phyloP scores from a whole-genome alignment of 1,140 invertebrate species.

The Tetraneura akinire region DNA sequence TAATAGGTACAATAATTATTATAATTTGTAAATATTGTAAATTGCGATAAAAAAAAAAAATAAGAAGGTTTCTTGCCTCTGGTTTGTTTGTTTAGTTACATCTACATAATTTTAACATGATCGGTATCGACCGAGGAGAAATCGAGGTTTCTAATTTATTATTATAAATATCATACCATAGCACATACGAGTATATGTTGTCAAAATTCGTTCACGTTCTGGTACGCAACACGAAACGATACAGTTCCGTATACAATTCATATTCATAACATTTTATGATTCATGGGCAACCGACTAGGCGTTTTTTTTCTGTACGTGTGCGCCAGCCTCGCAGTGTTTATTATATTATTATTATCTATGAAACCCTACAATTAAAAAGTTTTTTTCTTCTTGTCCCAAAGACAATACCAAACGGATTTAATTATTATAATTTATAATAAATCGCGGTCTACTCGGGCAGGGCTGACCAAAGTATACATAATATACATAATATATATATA shows the following conservation, averaged over 20 bases:
- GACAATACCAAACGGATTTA: conserved; percentile 48
- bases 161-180: no score
- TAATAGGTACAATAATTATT: no score
- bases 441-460: neutral
- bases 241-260: conserved; percentile 29
- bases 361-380: conserved; percentile 48
- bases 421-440: conserved; percentile 34
- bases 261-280: conserved; percentile 47
- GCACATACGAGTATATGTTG: conserved; percentile 39
- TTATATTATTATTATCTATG: conserved; percentile 43
- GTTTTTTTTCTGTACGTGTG: conserved; percentile 20
- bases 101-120: neutral
- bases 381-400: conserved; percentile 24
- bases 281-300: conserved; percentile 41
- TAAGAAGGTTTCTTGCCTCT: conserved; percentile 5
- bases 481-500: no score
- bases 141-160: conserved; percentile 31
- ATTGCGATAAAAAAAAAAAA: no score
- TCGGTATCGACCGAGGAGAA: conserved; percentile 27
- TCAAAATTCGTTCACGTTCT: conserved; percentile 37
- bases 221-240: neutral
- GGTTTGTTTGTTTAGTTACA: conserved; percentile 23
- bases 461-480: conserved; percentile 38
- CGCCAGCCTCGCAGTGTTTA: conserved; percentile 22
- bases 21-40: no score